Evolutionary conservation across 2,113 vertebrate species (phyloP).

Genomic region (Dissostichus mawsoni): DNA sequence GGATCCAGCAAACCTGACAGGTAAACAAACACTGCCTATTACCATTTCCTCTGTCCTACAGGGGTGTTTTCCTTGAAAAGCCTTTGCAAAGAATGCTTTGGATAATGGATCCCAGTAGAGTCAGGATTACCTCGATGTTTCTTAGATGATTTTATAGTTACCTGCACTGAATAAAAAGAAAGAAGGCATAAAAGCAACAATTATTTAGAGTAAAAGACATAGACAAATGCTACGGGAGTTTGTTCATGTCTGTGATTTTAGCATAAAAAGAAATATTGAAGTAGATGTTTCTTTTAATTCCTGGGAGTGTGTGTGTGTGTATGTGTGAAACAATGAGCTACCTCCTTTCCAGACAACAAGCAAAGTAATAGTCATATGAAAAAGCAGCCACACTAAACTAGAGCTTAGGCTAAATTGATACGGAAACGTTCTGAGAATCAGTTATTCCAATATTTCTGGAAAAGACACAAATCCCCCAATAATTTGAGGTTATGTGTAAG

Average conservation of each 20-base stretch:
- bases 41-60: slow-evolving; percentile 50
- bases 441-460: neutral
- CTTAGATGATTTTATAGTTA: slow-evolving; percentile 41
- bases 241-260: neutral
- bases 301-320: neutral
- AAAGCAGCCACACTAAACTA: slow-evolving; percentile 19
- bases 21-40: slow-evolving; percentile 84
- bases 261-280: neutral
- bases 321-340: neutral
- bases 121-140: slow-evolving; percentile 39
- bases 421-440: slow-evolving; percentile 19
- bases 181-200: neutral
- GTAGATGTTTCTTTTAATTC: neutral
- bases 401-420: slow-evolving; percentile 9
- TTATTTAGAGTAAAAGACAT: neutral
- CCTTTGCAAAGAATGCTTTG: slow-evolving; percentile 27
- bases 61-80: slow-evolving; percentile 44
- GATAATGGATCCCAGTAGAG: slow-evolving; percentile 51
- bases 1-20: slow-evolving; percentile 97
- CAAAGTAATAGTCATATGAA: slow-evolving; percentile 13
- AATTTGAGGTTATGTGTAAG: neutral
- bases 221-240: neutral
- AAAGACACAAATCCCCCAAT: slow-evolving; percentile 13
- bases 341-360: neutral
- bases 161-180: slow-evolving; percentile 12